Base-by-base conservation (phyloP, 2,888 invertebrate genomes). In the Tipula helvola region DNA sequence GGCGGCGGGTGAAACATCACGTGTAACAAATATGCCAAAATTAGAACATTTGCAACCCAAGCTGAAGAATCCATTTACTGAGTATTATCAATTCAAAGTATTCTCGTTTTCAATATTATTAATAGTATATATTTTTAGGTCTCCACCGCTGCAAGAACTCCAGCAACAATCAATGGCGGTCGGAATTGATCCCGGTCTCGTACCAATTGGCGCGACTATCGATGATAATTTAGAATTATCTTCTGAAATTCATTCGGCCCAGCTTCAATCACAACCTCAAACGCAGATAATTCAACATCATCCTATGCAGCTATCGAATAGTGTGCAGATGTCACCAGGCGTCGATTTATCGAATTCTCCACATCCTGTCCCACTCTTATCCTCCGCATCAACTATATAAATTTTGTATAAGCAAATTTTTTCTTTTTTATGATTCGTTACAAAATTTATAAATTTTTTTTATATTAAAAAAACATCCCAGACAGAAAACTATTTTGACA, bases 11-110 rank as follows among this genome's bases (percentile, higher is more conserved):
- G 90, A 89, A 36, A 89, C 89, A 42, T 88, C 88, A n/a, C 89
- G 89, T 4, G 89, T 89, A 0, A 90, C 90, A 0, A 88, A 89
- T 44, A 89, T 91, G 86, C 91, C 91, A 2, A 90, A 90, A 88
- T 87, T 91, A 18, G 90, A 90, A 36, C 91, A 91, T 86, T 87
- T 91, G 18, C 90, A 90, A 13, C 90, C 90, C 41, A 90, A 89
- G 28, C 28, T 28, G 28, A 28, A 28, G 28, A 28, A 28, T 28
- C 28, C 28, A 91, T 91, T 89, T 87, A 90, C 88, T 5, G 71
- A 86, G 36, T 84, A 47, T 83, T 28, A 83, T 18, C 13, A 86
- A 86, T 44, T 28, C 36, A 44, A 7, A 83, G 13, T 12, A 84
- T 47, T 86, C 42, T 28, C 7, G 10, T 16, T 42, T 3, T 8